phyloP scores from a whole-genome alignment of 30 jellyfish, hydroid and myxozoan species.

The Hydractinia symbiolongicarpus region DNA sequence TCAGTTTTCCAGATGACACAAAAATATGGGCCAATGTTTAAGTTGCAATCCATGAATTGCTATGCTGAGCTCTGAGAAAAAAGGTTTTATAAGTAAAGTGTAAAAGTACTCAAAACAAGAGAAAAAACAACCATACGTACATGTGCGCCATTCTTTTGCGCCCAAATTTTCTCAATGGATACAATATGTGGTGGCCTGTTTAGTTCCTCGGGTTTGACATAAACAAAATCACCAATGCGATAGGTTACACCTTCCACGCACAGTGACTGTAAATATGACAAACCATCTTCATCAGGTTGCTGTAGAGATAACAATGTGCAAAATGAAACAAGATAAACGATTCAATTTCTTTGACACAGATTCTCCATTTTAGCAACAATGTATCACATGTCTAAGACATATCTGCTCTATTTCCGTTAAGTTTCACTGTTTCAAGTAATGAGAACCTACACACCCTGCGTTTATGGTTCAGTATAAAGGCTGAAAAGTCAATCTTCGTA shows the following conservation, averaged over 20 bases:
- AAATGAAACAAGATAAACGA: not conserved
- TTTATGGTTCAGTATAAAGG: no score
- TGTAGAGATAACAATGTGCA: not conserved
- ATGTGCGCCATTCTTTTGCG: constrained; percentile 50
- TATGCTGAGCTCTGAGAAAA: not conserved
- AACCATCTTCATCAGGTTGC: constrained; percentile 74
- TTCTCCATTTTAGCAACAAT: no score
- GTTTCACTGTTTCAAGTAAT: no score
- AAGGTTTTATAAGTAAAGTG: no score
- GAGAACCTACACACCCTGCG: no score
- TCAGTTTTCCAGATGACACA: no score
- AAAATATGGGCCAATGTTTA: no score
- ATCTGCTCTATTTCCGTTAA: no score
- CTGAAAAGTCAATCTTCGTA: no score
- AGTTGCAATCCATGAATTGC: no score
- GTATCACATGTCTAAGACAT: no score
- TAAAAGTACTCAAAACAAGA: not conserved
- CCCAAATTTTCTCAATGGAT: constrained; percentile 80
- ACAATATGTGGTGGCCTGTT: constrained; percentile 75
- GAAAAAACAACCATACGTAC: not conserved
- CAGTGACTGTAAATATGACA: constrained; percentile 38
- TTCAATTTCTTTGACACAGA: no score
- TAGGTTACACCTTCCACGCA: constrained; percentile 35
- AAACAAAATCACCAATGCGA: constrained; percentile 86
- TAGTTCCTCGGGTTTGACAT: constrained; percentile 58